Percentiles rank a stretch among this genome's conserved stretches.
Evolutionary conservation across 2,113 vertebrate genomes (phyloP).

Genomic region (Thunnus maccoyii): DNA sequence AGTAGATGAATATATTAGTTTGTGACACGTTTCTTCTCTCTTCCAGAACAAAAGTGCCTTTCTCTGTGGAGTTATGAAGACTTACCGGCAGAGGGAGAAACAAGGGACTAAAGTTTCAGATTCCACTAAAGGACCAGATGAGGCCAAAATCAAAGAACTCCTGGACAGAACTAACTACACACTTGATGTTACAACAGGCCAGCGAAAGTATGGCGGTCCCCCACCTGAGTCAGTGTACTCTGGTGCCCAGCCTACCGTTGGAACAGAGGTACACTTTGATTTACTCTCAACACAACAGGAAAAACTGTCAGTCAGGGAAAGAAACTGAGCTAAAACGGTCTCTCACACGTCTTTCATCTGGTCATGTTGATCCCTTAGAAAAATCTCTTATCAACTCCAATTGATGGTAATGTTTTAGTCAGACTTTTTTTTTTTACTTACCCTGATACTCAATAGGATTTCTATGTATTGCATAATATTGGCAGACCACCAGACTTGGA

Average conservation of each 20-base stretch:
- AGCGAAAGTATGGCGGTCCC: constrained; percentile 97
- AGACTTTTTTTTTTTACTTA: too few species aligned
- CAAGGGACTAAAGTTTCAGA: constrained; percentile 97
- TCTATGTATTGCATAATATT: too few species aligned
- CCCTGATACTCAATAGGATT: too few species aligned
- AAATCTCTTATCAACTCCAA: too few species aligned
- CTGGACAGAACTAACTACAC: constrained; percentile 97
- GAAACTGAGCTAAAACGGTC: too few species aligned
- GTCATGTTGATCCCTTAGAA: too few species aligned
- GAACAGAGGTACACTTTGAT: constrained; percentile 91
- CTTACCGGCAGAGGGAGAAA: constrained; percentile 98
- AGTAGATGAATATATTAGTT: too few species aligned
- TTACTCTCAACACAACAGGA: too few species aligned
- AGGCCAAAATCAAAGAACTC: constrained; percentile 96
- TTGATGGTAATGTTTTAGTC: too few species aligned
- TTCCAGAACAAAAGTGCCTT: constrained; percentile 99
- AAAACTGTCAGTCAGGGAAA: too few species aligned
- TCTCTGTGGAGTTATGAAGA: constrained; percentile 99
- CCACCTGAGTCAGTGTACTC: constrained; percentile 94
- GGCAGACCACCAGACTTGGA: too few species aligned
- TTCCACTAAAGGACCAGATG: constrained; percentile 97
- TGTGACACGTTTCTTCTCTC: neutral
- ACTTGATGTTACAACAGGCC: constrained; percentile 97
- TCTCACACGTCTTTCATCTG: too few species aligned
- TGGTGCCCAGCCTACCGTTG: constrained; percentile 92